Evolutionary conservation across 92 coral and sea anemone genomes (phyloP), one percentile per base, ranked within the genome.

Genomic region (Phenganax marumi): DNA sequence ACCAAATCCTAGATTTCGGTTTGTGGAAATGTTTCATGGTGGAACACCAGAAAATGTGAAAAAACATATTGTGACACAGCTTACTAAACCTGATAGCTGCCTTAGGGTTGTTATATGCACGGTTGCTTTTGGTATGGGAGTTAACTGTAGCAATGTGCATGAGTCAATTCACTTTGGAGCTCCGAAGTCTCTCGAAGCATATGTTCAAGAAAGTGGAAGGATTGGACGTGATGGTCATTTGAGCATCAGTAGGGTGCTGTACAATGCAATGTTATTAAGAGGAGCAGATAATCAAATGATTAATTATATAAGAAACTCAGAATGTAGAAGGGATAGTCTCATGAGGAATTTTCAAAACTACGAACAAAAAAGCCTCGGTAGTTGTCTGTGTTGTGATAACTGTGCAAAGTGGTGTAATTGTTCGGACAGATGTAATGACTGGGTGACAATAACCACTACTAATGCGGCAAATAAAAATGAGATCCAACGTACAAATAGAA

Each of bases 361-460:
- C 70, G 22, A 63, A 19, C 23, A 17, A 63, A 25, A 63, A 63
- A 63, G 70, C 22, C 13, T 9, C 22, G 22, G 12, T 63, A 25
- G 70, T 63, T 63, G 70, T 19, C 13, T 11, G 12, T 63, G 70
- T 63, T n/a, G n/a, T n/a, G n/a, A n/a, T n/a, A n/a, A n/a, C n/a
- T n/a, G n/a, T n/a, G n/a, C n/a, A n/a, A 69, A 69, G 75, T 21
- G 46, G 6, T 69, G 75, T 33, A 39, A 12, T 71, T 71, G 76
- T 22, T 8, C 76, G 13, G 3, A 6, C 53, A 8, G 7, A 71
- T 71, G 76, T 48, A 71, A 71, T 47, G 19, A 71, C 11, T 71
- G 76, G 76, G 76, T 71, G 76, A 5, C 6, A 71, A 71, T 71
- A 23, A 71, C 33, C 76, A 71, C 76, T 49, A 12, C 76, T 33